phyloP scores from a whole-genome alignment of 2,113 vertebrate genomes.

The Dipodomys spectabilis region DNA sequence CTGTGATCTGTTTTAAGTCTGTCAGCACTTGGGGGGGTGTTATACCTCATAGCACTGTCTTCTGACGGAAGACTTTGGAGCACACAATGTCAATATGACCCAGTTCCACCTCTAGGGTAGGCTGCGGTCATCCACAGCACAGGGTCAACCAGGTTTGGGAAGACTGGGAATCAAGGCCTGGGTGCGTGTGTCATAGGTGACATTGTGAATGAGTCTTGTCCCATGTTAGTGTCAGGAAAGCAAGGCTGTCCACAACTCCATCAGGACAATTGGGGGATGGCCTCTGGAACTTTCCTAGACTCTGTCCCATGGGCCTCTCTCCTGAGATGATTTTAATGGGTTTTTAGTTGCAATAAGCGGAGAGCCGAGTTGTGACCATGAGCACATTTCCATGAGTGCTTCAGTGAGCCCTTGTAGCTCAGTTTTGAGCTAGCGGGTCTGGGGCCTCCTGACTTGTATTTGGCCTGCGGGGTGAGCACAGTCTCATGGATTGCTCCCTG shows the following conservation, averaged over 20 bases:
- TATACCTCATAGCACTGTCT: background rate
- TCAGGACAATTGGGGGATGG: background rate
- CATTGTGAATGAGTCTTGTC: rapidly evolving
- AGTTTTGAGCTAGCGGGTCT: too few relatives aligned
- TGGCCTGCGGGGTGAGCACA: background rate
- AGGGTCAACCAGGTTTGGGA: background rate
- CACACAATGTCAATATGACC: background rate
- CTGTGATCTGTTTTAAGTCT: too few relatives aligned
- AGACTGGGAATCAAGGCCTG: background rate
- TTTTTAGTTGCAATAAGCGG: background rate
- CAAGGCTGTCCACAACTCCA: background rate
- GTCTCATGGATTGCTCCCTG: background rate
- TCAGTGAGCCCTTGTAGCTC: background rate
- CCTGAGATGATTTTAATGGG: background rate
- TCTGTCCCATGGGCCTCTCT: background rate
- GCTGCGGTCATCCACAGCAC: background rate
- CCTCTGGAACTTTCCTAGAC: background rate
- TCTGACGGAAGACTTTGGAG: background rate
- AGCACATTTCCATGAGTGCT: background rate
- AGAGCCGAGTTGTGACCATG: background rate
- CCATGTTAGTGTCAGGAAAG: background rate
- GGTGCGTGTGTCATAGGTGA: background rate
- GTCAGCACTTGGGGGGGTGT: background rate
- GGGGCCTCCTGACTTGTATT: background rate
- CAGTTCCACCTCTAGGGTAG: background rate